Conservation (phyloP, 2,113 vertebrate species). For the Gopherus flavomarginatus region DNA sequence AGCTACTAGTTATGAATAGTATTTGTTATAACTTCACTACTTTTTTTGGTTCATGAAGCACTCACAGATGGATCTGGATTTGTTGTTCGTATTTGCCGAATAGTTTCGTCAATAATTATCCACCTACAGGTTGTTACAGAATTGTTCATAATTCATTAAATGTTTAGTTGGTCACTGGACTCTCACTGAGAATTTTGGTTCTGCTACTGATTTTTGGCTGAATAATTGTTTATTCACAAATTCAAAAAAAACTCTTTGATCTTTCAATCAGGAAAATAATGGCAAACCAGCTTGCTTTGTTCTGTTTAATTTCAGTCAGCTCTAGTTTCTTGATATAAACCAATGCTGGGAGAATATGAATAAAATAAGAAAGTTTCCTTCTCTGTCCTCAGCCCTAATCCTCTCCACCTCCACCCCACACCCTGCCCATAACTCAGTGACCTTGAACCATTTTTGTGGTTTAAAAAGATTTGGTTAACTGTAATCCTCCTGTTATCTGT, state of each 20-base stretch:
- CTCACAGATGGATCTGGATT: background rate
- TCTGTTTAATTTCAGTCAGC: background rate
- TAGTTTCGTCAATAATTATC: conserved; percentile 23
- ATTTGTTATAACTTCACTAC: conserved; percentile 10
- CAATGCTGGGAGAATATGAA: background rate
- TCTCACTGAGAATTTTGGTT: conserved; percentile 48
- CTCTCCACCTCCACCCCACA: background rate
- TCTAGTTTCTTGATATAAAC: background rate
- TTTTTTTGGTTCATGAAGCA: conserved; percentile 44
- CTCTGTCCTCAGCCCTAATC: background rate
- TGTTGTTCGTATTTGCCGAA: conserved; percentile 41
- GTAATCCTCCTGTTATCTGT: background rate
- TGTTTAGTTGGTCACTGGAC: conserved; percentile 53
- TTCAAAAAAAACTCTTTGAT: background rate
- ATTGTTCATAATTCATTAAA: conserved; percentile 38
- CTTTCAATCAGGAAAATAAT: background rate
- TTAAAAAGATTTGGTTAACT: background rate
- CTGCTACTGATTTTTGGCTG: conserved; percentile 41
- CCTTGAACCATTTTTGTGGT: background rate
- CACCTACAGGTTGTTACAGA: conserved; percentile 28
- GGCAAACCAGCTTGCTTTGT: background rate
- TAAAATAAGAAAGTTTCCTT: background rate
- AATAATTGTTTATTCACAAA: conserved; percentile 37
- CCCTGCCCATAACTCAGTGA: background rate
- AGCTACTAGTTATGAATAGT: conserved; percentile 14